Conservation (phyloP, 1,140 invertebrate species). For the Drosophila kikkawai region DNA sequence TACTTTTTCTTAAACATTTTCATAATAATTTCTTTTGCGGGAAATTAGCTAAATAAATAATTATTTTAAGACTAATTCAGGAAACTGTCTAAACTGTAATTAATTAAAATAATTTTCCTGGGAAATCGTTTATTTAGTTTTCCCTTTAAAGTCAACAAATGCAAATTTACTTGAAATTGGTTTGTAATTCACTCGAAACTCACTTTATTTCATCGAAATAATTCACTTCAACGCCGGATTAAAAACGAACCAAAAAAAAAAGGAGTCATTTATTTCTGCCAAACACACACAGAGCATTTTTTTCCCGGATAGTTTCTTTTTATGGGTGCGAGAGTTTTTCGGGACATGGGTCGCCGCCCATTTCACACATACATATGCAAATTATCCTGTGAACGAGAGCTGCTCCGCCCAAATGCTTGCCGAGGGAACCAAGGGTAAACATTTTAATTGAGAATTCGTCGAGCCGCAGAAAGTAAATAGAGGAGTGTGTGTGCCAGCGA, state of each 20-base stretch:
- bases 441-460: slow-evolving; percentile 81
- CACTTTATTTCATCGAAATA: slow-evolving; percentile 20
- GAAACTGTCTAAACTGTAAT: neutral
- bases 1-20: neutral
- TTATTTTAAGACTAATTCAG: neutral
- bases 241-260: slow-evolving; percentile 24
- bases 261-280: slow-evolving; percentile 19
- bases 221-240: slow-evolving; percentile 13
- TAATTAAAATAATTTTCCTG: neutral
- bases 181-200: slow-evolving; percentile 25
- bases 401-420: slow-evolving; percentile 23
- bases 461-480: slow-evolving; percentile 74
- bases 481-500: slow-evolving; percentile 61
- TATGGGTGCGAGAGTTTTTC: slow-evolving; percentile 9
- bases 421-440: slow-evolving; percentile 53
- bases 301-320: slow-evolving; percentile 16
- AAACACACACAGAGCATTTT: slow-evolving; percentile 9
- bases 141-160: neutral
- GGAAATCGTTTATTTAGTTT: neutral
- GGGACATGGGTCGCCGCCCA: slow-evolving; percentile 5
- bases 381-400: slow-evolving; percentile 42
- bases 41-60: neutral
- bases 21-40: neutral
- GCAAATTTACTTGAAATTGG: neutral
- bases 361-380: slow-evolving; percentile 44